phyloP scores from a whole-genome alignment of 2,797 vertebrate genomes.

The Tolypeutes matacus region DNA sequence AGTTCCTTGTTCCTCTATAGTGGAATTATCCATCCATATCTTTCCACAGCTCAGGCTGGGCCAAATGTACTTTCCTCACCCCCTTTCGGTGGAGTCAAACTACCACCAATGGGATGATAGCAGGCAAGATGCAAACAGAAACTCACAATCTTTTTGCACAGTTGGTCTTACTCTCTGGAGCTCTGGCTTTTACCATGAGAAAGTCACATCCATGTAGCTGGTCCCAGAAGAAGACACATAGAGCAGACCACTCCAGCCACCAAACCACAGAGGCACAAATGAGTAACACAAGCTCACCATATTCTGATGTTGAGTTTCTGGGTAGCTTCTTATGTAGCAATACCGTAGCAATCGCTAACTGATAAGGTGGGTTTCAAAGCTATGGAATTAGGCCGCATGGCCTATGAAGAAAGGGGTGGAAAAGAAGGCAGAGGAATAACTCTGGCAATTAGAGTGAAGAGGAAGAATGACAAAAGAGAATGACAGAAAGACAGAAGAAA shows the following conservation, averaged over 20 bases:
- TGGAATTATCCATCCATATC: too few species aligned
- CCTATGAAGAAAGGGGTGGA: neutral
- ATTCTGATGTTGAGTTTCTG: fast-evolving
- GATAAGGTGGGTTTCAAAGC: neutral
- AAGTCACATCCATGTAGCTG: fast-evolving
- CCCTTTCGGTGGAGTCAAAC: neutral
- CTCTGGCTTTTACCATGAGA: neutral
- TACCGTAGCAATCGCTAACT: neutral
- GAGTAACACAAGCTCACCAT: fast-evolving
- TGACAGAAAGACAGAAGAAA: neutral
- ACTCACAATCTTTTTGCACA: too few species aligned
- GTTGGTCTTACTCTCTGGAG: neutral
- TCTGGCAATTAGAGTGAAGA: neutral
- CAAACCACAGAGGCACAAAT: too few species aligned
- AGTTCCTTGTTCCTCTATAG: fast-evolving
- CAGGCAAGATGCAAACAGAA: neutral
- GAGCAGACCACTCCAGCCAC: neutral
- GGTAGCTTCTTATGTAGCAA: neutral
- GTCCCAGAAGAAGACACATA: neutral
- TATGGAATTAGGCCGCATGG: too few species aligned
- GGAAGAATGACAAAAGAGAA: neutral
- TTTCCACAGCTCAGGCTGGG: neutral
- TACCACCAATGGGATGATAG: fast-evolving
- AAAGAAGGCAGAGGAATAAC: neutral
- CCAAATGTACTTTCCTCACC: neutral